Conservation (phyloP, 2,113 vertebrate species). For the Anolis carolinensis region DNA sequence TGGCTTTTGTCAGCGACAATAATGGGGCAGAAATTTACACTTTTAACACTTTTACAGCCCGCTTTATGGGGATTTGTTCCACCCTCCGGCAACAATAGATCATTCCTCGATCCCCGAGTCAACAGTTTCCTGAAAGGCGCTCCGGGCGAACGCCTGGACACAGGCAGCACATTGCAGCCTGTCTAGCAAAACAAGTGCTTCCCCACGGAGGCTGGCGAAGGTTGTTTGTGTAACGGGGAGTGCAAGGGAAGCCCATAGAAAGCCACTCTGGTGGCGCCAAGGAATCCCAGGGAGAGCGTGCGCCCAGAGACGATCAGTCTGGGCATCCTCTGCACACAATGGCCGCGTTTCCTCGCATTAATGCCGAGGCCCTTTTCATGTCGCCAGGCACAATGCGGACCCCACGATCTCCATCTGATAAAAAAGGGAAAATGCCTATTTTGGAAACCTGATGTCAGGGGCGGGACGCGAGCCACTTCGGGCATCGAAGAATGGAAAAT, state of each 20-base stretch:
- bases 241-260: slow-evolving; percentile 30
- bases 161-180: slow-evolving; percentile 33
- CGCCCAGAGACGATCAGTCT: slow-evolving; percentile 73
- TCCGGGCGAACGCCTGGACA: slow-evolving; percentile 54
- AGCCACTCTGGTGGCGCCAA: slow-evolving; percentile 64
- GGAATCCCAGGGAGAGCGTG: slow-evolving; percentile 72
- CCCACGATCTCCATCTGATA: slow-evolving; percentile 67
- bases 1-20: slow-evolving; percentile 30
- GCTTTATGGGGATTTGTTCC: slow-evolving; percentile 58
- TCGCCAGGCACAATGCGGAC: slow-evolving; percentile 71
- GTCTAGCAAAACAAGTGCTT: neutral
- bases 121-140: slow-evolving; percentile 66
- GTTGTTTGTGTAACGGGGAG: slow-evolving; percentile 35
- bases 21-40: slow-evolving; percentile 39
- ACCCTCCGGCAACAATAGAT: slow-evolving; percentile 62
- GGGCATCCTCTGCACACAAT: slow-evolving; percentile 72
- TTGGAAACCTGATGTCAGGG: slow-evolving; percentile 72
- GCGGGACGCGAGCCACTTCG: slow-evolving; percentile 61
- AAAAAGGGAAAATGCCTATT: slow-evolving; percentile 51
- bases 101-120: slow-evolving; percentile 58
- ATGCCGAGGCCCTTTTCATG: slow-evolving; percentile 70
- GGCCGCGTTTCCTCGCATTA: slow-evolving; percentile 75
- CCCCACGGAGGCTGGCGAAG: slow-evolving; percentile 1
- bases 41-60: slow-evolving; percentile 19
- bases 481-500: slow-evolving; percentile 62